Evolutionary conservation across 2,888 invertebrate species (phyloP).

Genomic region (Orthonychiurus folsomi): DNA sequence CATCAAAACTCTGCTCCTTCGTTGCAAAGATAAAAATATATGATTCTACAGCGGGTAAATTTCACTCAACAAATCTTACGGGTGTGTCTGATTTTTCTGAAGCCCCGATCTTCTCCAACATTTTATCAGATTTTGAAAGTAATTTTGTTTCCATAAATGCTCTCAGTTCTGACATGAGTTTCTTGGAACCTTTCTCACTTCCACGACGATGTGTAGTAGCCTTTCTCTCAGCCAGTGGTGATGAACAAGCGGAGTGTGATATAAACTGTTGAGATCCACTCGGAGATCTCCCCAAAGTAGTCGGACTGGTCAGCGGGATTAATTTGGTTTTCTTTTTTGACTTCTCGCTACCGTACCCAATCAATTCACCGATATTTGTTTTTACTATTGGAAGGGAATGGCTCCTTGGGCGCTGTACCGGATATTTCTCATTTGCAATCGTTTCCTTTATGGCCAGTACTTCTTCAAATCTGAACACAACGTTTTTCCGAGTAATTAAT

Average conservation of each 20-base stretch:
- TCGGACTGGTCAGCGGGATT: slow-evolving; percentile 12
- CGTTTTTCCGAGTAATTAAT: neutral
- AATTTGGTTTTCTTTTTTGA: slow-evolving; percentile 8
- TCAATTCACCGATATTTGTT: slow-evolving; percentile 54
- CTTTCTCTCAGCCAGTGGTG: slow-evolving; percentile 36
- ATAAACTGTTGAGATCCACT: slow-evolving; percentile 23
- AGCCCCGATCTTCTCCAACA: slow-evolving; percentile 71
- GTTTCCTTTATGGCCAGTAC: slow-evolving; percentile 33
- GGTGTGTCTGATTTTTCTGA: slow-evolving; percentile 14
- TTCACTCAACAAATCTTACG: neutral
- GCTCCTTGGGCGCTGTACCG: slow-evolving; percentile 60
- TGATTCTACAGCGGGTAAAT: neutral
- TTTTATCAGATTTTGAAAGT: slow-evolving; percentile 82
- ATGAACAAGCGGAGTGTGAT: slow-evolving; percentile 37
- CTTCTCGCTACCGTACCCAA: neutral
- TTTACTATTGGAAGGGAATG: slow-evolving; percentile 89
- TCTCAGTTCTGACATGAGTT: slow-evolving; percentile 78
- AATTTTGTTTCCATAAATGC: slow-evolving; percentile 87
- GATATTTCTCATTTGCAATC: slow-evolving; percentile 24
- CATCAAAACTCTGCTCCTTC: slow-evolving; percentile 6
- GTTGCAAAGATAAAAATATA: neutral
- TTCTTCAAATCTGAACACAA: slow-evolving; percentile 34
- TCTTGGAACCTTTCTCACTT: slow-evolving; percentile 70
- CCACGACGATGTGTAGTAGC: slow-evolving; percentile 49
- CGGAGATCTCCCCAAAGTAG: neutral